Conservation (phyloP, 92 coral and sea anemone genomes). For the Zoanthus sansibaricus region DNA sequence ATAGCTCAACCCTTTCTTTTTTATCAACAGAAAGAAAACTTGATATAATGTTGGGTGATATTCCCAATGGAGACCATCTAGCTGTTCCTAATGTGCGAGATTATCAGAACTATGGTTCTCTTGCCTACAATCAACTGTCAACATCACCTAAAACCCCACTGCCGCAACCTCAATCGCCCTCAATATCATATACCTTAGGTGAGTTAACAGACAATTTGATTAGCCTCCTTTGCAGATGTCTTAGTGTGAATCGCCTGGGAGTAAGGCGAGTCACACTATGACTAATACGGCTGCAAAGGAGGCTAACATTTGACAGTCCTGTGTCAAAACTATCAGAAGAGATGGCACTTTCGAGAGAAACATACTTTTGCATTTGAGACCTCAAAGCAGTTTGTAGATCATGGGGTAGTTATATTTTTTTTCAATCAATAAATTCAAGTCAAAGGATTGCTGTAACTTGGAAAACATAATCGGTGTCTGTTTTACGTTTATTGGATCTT, state of each 20-base stretch:
- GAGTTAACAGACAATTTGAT: conserved; percentile 19
- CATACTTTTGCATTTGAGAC: background rate
- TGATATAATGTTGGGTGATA: conserved; percentile 79
- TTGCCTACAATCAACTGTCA: conserved; percentile 86
- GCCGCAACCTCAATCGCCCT: conserved; percentile 89
- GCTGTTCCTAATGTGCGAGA: conserved; percentile 78
- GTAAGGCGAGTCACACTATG: too few relatives aligned
- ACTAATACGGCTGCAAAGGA: too few relatives aligned
- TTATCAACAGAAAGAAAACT: conserved; percentile 80
- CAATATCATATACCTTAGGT: conserved; percentile 86
- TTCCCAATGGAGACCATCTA: conserved; percentile 94
- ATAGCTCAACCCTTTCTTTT: background rate
- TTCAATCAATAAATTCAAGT: too few relatives aligned
- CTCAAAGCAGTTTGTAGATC: background rate
- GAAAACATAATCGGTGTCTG: too few relatives aligned
- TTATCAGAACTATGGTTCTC: conserved; percentile 74
- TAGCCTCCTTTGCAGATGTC: too few relatives aligned
- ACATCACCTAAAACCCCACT: conserved; percentile 84
- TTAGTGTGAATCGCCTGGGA: too few relatives aligned
- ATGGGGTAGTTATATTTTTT: too few relatives aligned
- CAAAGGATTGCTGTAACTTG: too few relatives aligned
- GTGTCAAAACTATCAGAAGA: background rate
- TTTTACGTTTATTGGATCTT: too few relatives aligned
- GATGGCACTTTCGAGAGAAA: background rate
- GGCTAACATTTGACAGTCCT: background rate